phyloP scores from a whole-genome alignment of 2,113 vertebrate genomes.

The Carettochelys insculpta region DNA sequence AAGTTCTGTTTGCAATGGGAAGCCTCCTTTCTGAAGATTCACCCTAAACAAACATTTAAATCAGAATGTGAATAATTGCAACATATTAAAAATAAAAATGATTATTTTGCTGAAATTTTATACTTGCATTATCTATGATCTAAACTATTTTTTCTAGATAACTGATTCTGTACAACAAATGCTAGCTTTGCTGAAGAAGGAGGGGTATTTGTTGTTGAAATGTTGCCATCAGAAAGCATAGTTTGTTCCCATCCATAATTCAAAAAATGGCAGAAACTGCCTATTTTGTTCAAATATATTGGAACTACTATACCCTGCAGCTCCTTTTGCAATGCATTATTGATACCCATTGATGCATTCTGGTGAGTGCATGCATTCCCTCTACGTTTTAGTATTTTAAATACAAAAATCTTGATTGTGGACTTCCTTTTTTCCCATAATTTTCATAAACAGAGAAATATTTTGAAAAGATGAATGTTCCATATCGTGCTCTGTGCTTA shows the following conservation, averaged over 20 bases:
- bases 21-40: not conserved
- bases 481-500: not conserved
- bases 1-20: not conserved
- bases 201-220: conserved; percentile 13
- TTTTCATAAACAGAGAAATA: not conserved
- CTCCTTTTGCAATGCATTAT: conserved; percentile 64
- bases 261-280: conserved; percentile 60
- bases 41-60: not conserved
- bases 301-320: conserved; percentile 53
- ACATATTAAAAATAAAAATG: not conserved
- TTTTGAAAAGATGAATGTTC: not conserved
- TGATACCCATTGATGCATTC: conserved; percentile 25
- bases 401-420: not conserved
- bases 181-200: not conserved
- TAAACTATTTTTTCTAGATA: not conserved
- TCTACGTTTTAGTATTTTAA: not conserved
- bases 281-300: conserved; percentile 57
- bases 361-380: conserved; percentile 14
- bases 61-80: not conserved
- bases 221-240: conserved; percentile 52
- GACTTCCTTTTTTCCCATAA: not conserved
- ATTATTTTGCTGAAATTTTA: not conserved
- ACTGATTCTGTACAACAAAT: rapidly evolving
- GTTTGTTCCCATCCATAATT: conserved; percentile 73
- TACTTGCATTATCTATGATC: conserved; percentile 1